Conservation (phyloP, 2,113 vertebrate genomes). For the Scalopus aquaticus region DNA sequence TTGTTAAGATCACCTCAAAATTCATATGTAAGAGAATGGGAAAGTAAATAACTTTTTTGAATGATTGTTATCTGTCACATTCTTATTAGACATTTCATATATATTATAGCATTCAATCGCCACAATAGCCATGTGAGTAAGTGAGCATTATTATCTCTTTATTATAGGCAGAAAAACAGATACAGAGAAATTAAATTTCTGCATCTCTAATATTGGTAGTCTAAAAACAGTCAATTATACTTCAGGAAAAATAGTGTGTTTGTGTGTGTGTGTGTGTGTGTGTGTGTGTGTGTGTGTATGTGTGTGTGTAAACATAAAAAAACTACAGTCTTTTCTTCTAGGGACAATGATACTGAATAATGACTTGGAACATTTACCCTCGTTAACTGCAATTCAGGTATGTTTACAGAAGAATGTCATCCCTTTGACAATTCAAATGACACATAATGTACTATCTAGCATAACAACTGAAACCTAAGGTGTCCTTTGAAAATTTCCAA, state of each 20-base stretch:
- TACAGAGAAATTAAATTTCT: neutral
- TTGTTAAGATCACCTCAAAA: neutral
- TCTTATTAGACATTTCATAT: neutral
- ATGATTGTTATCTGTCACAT: neutral
- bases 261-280: too few species aligned
- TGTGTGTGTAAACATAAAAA: neutral
- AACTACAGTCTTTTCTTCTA: neutral
- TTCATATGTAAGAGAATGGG: neutral
- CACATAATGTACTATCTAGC: neutral
- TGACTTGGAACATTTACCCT: neutral
- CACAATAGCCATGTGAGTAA: neutral
- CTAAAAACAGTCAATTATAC: neutral
- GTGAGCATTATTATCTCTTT: neutral
- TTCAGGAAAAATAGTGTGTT: neutral
- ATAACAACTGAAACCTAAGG: neutral
- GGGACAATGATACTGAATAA: neutral
- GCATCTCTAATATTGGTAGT: neutral
- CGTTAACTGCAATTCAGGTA: neutral
- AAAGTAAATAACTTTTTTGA: neutral
- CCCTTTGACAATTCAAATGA: neutral
- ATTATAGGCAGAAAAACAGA: neutral
- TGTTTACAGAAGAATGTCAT: neutral
- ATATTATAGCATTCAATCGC: neutral
- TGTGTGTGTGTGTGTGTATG: neutral
- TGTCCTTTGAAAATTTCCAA: slow-evolving; percentile 3